A percentile compares a stretch with the other conserved stretches of the same genome.
Evolutionary conservation across 2,888 invertebrate species (phyloP).

Genomic region (Artemia sinica): DNA sequence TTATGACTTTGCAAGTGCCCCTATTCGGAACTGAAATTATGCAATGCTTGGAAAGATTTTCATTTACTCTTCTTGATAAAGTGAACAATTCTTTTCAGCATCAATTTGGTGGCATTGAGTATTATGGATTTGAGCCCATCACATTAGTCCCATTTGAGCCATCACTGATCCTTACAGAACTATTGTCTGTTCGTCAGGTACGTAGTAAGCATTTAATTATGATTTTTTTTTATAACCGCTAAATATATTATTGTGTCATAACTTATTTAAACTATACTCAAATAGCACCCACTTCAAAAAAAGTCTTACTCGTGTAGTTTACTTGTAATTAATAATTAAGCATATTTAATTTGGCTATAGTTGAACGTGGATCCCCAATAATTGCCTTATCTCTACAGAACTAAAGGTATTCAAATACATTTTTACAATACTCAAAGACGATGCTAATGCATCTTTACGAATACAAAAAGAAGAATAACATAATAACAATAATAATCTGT

Average conservation of each 20-base stretch:
- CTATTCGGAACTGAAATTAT: too few species aligned
- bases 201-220: constrained; percentile 23
- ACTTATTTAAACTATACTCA: not conserved
- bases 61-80: too few species aligned
- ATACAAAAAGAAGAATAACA: too few species aligned
- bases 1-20: too few species aligned
- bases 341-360: too few species aligned
- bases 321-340: not conserved
- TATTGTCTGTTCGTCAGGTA: constrained; percentile 66
- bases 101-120: constrained; percentile 30
- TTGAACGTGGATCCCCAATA: too few species aligned
- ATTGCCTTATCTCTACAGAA: too few species aligned
- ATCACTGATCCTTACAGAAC: constrained; percentile 55
- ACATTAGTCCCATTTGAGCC: constrained; percentile 75
- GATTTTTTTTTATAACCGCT: not conserved
- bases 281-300: not conserved
- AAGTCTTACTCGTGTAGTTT: not conserved
- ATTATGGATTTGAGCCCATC: constrained; percentile 46
- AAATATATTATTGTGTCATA: not conserved
- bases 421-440: too few species aligned
- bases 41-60: too few species aligned
- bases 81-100: constrained; percentile 22
- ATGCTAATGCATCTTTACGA: too few species aligned
- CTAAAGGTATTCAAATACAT: too few species aligned
- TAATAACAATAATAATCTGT: too few species aligned